phyloP scores from a whole-genome alignment of 2,797 vertebrate species.

The Alca torda region DNA sequence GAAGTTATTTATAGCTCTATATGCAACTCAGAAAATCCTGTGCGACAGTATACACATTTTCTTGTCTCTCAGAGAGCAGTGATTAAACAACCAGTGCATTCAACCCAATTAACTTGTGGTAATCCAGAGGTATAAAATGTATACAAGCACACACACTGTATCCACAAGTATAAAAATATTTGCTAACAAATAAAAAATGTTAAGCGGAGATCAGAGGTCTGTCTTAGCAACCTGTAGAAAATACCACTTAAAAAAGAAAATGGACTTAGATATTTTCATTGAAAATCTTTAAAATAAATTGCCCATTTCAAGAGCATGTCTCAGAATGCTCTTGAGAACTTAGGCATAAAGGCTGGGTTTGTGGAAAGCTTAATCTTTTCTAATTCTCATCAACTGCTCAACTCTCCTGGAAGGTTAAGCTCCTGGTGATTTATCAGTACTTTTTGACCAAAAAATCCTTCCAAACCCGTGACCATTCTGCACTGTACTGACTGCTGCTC shows the following conservation, averaged over 20 bases:
- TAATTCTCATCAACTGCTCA: neutral
- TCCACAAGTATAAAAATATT: neutral
- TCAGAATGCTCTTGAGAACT: neutral
- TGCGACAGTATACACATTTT: neutral
- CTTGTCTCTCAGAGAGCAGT: neutral
- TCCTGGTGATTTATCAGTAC: neutral
- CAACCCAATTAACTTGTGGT: neutral
- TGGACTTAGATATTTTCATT: neutral
- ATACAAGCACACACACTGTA: neutral
- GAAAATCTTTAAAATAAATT: neutral
- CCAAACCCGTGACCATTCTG: neutral
- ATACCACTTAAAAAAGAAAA: neutral
- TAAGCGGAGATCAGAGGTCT: neutral
- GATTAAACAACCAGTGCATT: neutral
- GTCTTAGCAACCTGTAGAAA: neutral
- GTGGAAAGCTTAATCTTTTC: neutral
- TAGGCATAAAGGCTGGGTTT: neutral
- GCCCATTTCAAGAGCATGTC: neutral
- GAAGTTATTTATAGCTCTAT: neutral
- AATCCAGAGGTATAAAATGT: neutral
- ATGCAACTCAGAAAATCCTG: neutral
- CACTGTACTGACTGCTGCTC: neutral
- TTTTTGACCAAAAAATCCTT: neutral
- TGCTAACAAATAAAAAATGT: neutral
- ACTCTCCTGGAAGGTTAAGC: neutral